These are phyloP conservation scores for Nesoenas mayeri DNA, from an alignment of 2,113 vertebrate species.

Conservation along the genomic window DNA sequence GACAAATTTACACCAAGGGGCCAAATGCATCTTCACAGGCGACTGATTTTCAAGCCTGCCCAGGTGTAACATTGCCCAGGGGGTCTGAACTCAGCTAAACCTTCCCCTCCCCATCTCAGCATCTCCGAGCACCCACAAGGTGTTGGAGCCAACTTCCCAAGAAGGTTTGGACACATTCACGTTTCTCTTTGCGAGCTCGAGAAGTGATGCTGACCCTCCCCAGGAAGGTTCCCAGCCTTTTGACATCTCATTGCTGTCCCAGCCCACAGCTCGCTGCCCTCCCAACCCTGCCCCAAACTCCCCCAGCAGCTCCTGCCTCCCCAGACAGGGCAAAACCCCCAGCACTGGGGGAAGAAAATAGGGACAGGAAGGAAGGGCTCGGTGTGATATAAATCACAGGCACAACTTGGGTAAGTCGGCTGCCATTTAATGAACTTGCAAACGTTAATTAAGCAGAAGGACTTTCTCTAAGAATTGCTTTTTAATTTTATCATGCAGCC, in stretches of 20 bases:
- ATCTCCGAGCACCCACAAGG: neutral
- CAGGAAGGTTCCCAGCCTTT: accelerated
- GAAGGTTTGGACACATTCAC: neutral
- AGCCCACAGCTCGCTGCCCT: accelerated
- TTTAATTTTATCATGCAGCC: neutral
- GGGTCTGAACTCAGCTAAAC: neutral
- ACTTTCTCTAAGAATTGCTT: neutral
- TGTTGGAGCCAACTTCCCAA: neutral
- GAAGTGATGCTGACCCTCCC: neutral
- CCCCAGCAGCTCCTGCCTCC: neutral
- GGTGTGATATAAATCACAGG: neutral
- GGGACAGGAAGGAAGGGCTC: neutral
- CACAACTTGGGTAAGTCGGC: neutral
- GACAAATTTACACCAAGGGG: neutral
- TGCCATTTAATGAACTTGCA: neutral
- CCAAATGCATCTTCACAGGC: accelerated
- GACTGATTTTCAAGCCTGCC: neutral
- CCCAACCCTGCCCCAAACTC: neutral
- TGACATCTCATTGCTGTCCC: neutral
- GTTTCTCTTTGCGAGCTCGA: neutral
- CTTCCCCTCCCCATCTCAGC: neutral
- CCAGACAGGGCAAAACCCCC: neutral
- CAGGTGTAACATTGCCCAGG: accelerated
- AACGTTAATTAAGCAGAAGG: neutral
- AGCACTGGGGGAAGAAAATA: neutral